These are phyloP conservation scores for Nesoenas mayeri DNA, from an alignment of 2,113 vertebrate species.

Conservation along the genomic window DNA sequence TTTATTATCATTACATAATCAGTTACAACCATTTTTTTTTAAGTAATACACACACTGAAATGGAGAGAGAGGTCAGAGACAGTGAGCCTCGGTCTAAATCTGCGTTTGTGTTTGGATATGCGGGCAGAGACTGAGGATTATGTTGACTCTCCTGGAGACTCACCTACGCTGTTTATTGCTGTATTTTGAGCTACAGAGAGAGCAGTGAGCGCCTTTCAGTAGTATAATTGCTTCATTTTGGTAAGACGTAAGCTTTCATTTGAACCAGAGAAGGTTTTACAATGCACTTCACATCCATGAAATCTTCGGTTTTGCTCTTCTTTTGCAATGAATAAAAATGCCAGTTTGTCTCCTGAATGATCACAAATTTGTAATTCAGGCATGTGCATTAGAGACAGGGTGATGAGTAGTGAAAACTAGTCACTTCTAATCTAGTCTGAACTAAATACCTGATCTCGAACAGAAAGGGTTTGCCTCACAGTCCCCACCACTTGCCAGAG, in stretches of 20 bases:
- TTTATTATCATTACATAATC: background rate
- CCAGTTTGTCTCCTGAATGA: background rate
- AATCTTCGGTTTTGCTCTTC: background rate
- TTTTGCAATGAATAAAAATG: constrained; percentile 1
- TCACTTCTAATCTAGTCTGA: background rate
- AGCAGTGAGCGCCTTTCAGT: background rate
- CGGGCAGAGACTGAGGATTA: background rate
- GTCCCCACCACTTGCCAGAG: background rate
- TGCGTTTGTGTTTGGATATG: background rate
- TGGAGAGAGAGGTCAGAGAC: background rate
- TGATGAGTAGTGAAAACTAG: background rate
- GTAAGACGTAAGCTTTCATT: constrained; percentile 2
- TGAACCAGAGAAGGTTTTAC: background rate
- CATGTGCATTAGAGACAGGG: background rate
- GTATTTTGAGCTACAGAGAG: background rate
- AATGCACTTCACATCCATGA: background rate
- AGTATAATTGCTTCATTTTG: background rate
- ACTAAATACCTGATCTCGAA: background rate
- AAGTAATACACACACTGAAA: background rate
- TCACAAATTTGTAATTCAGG: background rate
- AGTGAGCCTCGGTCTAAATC: background rate
- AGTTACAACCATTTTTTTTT: background rate
- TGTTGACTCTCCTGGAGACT: background rate
- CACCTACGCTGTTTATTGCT: background rate
- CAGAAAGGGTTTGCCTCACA: background rate